Evolutionary conservation across 23 tunicate genomes (phyloP).

Genomic region (Styela clava): DNA sequence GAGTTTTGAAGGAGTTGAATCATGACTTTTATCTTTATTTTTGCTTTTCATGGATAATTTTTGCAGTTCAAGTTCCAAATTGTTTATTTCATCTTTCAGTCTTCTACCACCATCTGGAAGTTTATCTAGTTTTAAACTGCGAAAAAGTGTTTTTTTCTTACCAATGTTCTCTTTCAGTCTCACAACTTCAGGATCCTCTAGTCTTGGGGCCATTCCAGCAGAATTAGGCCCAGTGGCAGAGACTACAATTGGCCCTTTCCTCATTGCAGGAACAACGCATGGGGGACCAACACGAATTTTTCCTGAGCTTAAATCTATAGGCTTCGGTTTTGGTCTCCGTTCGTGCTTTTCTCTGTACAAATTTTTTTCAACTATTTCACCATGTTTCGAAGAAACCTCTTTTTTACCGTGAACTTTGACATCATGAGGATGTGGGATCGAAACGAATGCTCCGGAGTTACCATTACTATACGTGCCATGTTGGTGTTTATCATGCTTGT

Average conservation of each 20-base stretch:
- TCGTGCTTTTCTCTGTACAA: background rate
- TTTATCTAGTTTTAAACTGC: constrained; percentile 35
- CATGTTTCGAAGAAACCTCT: background rate
- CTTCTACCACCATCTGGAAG: constrained; percentile 80
- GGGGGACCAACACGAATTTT: constrained; percentile 14
- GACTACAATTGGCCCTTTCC: background rate
- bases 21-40: background rate
- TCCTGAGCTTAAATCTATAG: background rate
- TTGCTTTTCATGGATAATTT: background rate
- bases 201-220: constrained; percentile 15
- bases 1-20: background rate
- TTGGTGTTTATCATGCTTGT: background rate
- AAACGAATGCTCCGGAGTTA: background rate
- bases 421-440: background rate
- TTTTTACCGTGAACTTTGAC: background rate
- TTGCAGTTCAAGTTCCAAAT: background rate
- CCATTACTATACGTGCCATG: background rate
- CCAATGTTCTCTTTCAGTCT: constrained; percentile 37
- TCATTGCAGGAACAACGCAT: background rate
- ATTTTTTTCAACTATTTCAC: background rate
- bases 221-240: constrained; percentile 29
- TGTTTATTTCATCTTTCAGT: constrained; percentile 47
- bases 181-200: background rate
- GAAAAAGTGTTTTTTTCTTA: constrained; percentile 41
- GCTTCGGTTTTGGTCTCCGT: background rate